Base-by-base conservation (phyloP, 2,888 invertebrate species). In the Ametastegia equiseti region DNA sequence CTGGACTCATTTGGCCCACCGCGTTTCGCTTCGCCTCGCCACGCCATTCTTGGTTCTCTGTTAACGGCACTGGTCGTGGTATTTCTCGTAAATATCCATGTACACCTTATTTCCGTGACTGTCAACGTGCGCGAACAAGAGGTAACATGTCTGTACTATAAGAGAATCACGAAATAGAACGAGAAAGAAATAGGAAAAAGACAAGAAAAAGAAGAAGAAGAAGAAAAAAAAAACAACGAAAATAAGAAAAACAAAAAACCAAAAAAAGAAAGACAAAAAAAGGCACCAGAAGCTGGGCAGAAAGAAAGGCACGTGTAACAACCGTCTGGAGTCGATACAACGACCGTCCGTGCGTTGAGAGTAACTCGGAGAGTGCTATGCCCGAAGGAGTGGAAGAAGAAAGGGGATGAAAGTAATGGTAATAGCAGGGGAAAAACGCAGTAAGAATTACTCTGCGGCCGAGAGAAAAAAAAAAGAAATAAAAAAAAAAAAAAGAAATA, bases 391-490 rank as follows among this genome's bases (percentile, higher is more conserved):
- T 78, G 60, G 60, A 78, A 42, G 60, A 78, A 42, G 78, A 63
- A 75, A 57, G 78, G 78, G 78, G 78, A 78, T 78, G 78, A 60
- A 60, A 78, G 78, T 78, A 78, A 78, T 54, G 78, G 42, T 78
- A 78, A 78, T 78, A 42, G 78, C 78, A 45, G 78, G 13, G 60
- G 45, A 78, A n/a, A 78, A 78, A 78, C 78, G 78, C 78, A 60
- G 78, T 78, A 78, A 60, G 78, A 63, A 78, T 78, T 60, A 78
- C 78, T 78, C 60, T 42, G 57, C n/a, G 78, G 78, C 39, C 63
- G 60, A 47, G 73, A 73, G 33, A 54, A 71, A 71, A 54, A 45
- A 75, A 75, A 54, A 36, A 36, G 54, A 23, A 54, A 33, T 75
- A 54, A 36, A 75, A n/a, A 54, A 23, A 33, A 50, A 27, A n/a